A percentile compares a stretch with the other conserved stretches of the same genome.
Conservation (phyloP, 2,888 invertebrate species). For the Eristalinus aeneus region DNA sequence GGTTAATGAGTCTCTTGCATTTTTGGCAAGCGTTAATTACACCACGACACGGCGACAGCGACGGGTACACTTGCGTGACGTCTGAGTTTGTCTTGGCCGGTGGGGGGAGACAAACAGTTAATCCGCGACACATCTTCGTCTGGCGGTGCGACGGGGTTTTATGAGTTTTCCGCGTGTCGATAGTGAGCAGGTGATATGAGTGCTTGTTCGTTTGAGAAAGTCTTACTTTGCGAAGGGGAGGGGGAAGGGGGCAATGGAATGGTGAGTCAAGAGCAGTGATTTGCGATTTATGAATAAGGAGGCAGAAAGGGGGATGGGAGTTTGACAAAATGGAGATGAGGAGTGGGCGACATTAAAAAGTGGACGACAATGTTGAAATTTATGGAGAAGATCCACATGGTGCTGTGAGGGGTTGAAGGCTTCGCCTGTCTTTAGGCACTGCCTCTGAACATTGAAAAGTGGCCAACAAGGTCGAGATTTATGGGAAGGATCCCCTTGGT, state of each 20-base stretch:
- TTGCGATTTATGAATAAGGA: neutral
- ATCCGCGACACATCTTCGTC: conserved; percentile 64
- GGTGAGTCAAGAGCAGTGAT: neutral
- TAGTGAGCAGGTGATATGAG: conserved; percentile 32
- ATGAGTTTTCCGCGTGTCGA: conserved; percentile 65
- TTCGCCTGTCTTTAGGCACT: too few relatives aligned
- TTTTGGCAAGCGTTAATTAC: conserved; percentile 69
- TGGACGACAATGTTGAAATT: too few relatives aligned
- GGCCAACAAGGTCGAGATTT: too few relatives aligned
- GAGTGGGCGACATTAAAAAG: too few relatives aligned
- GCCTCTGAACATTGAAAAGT: too few relatives aligned
- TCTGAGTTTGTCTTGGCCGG: conserved; percentile 50
- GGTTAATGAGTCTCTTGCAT: conserved; percentile 71
- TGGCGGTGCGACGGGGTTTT: conserved; percentile 47
- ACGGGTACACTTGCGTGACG: conserved; percentile 59
- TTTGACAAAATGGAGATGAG: too few relatives aligned
- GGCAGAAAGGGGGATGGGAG: neutral
- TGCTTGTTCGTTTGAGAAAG: neutral
- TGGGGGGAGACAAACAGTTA: conserved; percentile 61
- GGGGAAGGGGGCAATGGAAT: neutral
- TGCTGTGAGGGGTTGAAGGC: too few relatives aligned
- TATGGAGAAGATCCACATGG: too few relatives aligned
- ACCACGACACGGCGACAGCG: neutral
- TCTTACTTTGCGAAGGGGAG: neutral
- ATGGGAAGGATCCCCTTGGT: too few relatives aligned